Conservation (phyloP, 2,113 vertebrate genomes). For the Dipodomys ordii region DNA sequence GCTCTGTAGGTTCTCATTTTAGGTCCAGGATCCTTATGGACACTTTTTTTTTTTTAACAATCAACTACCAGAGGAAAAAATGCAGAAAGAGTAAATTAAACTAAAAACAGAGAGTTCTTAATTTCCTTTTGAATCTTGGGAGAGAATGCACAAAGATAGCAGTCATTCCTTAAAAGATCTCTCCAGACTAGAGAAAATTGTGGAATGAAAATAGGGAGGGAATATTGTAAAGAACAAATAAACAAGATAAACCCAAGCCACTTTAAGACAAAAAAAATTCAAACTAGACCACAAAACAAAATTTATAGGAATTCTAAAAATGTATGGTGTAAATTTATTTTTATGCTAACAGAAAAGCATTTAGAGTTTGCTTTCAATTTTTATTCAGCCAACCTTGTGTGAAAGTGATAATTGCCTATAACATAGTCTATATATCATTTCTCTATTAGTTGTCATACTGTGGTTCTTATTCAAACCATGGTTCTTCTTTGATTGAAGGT, state of each 20-base stretch:
- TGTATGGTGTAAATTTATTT: not conserved
- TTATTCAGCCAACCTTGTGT: not conserved
- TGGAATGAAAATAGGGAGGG: not conserved
- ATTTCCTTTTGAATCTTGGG: constrained; percentile 22
- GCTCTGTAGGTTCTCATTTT: constrained; percentile 9
- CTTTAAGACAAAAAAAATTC: not conserved
- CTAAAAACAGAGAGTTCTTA: not conserved
- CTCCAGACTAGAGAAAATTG: not conserved
- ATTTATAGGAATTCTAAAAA: constrained; percentile 44
- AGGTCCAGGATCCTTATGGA: not conserved
- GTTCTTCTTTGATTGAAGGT: constrained; percentile 23
- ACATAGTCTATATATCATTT: not conserved
- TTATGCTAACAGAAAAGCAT: constrained; percentile 27
- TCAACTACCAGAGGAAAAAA: not conserved
- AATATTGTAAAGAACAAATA: constrained; percentile 46
- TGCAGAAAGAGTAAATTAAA: not conserved
- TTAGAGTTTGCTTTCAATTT: constrained; percentile 57
- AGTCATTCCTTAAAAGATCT: not conserved
- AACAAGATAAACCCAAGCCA: constrained; percentile 54
- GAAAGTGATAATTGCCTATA: constrained; percentile 19
- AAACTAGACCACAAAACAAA: constrained; percentile 40
- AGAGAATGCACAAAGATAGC: constrained; percentile 4
- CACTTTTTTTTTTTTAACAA: constrained; percentile 18
- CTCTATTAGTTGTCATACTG: constrained; percentile 35
- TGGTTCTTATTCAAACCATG: constrained; percentile 45